Evolutionary conservation across 2,113 vertebrate species (phyloP).

Genomic region (Oncorhynchus kisutch): DNA sequence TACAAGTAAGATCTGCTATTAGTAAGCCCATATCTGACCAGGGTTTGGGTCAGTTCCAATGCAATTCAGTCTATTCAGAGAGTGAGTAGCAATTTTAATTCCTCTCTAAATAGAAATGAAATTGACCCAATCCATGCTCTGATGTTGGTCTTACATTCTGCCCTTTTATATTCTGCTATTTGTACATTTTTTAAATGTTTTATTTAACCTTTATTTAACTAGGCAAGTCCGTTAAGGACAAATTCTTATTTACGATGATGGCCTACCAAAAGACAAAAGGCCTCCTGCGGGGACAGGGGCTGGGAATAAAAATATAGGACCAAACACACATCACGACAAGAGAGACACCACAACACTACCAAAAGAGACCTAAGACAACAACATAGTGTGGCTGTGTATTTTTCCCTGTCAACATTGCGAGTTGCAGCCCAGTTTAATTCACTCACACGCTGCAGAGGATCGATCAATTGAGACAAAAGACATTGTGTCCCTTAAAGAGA

Average conservation of each 20-base stretch:
- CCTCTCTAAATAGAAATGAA: background rate
- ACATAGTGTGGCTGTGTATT: background rate
- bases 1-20: constrained; percentile 38
- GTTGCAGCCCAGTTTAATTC: background rate
- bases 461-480: background rate
- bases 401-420: background rate
- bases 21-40: background rate
- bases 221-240: too few species aligned
- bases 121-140: background rate
- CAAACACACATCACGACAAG: too few species aligned
- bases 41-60: background rate
- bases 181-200: too few species aligned
- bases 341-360: too few species aligned
- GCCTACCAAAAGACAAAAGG: too few species aligned
- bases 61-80: background rate
- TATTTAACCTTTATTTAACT: too few species aligned
- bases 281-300: too few species aligned
- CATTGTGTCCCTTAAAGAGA: background rate
- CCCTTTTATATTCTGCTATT: background rate
- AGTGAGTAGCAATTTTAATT: background rate
- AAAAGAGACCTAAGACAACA: too few species aligned
- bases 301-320: too few species aligned
- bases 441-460: background rate
- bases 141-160: background rate
- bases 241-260: too few species aligned